Percentiles rank a stretch among this genome's conserved stretches.
Evolutionary conservation across 2,888 invertebrate genomes (phyloP).

Genomic region (Gymnoscelis rufifasciata): DNA sequence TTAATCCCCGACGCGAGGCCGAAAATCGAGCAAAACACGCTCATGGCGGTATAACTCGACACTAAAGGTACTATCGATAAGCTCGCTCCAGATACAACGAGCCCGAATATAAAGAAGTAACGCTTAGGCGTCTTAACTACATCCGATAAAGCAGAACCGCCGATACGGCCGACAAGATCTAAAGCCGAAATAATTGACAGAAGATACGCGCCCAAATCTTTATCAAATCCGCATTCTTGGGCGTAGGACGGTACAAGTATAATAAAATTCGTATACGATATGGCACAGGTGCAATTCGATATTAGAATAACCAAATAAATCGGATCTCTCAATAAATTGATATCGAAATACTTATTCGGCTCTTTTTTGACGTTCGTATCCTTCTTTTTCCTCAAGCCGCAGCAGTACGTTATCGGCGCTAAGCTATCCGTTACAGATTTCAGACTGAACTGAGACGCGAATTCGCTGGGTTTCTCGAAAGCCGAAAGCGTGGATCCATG

Average conservation of each 20-base stretch:
- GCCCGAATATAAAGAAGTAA: constrained; percentile 89
- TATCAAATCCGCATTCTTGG: constrained; percentile 83
- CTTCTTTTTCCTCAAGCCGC: constrained; percentile 52
- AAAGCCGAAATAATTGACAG: constrained; percentile 89
- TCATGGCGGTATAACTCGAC: constrained; percentile 81
- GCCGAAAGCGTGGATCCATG: constrained; percentile 90
- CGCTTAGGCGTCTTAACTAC: constrained; percentile 86
- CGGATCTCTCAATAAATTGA: constrained; percentile 86
- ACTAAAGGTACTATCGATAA: constrained; percentile 84
- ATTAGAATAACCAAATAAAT: constrained; percentile 89
- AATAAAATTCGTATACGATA: constrained; percentile 92
- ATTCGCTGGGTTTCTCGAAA: constrained; percentile 86
- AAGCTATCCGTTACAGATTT: constrained; percentile 82
- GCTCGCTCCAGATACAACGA: constrained; percentile 87
- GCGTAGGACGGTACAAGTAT: constrained; percentile 90
- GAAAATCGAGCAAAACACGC: constrained; percentile 86
- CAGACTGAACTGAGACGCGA: constrained; percentile 87
- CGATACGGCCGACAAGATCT: constrained; percentile 90
- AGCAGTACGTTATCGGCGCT: constrained; percentile 63
- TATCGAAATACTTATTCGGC: constrained; percentile 85
- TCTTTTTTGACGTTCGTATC: constrained; percentile 58
- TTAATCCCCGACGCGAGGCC: constrained; percentile 91
- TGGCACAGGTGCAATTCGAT: constrained; percentile 91
- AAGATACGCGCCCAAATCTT: constrained; percentile 84
- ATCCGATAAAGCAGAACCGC: constrained; percentile 91